Evolutionary conservation across 1,140 invertebrate species (phyloP).

Genomic region (Halesus radiatus): DNA sequence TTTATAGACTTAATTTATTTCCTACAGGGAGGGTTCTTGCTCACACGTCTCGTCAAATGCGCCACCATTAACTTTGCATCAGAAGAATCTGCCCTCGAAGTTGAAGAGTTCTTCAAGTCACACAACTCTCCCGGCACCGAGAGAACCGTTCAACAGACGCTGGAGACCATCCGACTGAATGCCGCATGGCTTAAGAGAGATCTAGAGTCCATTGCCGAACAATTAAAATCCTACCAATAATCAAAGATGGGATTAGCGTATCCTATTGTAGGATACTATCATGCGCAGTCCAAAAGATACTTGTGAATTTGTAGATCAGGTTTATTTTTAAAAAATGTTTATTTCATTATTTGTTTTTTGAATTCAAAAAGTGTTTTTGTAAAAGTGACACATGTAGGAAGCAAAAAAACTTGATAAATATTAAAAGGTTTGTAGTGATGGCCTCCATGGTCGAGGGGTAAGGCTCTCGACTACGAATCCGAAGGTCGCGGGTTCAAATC

Average conservation of each 20-base stretch:
- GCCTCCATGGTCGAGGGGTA: too few species aligned
- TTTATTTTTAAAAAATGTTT: too few species aligned
- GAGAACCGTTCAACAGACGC: conserved; percentile 86
- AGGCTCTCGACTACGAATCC: too few species aligned
- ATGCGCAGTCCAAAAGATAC: too few species aligned
- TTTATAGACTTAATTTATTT: background rate
- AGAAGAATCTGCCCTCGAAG: conserved; percentile 83
- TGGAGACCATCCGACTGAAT: conserved; percentile 93
- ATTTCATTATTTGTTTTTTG: too few species aligned
- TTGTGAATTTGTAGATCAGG: too few species aligned
- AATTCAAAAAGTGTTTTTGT: too few species aligned
- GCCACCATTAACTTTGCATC: conserved; percentile 90
- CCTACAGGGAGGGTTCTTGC: conserved; percentile 80
- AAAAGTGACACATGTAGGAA: too few species aligned
- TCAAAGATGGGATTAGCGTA: background rate
- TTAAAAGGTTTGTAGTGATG: too few species aligned
- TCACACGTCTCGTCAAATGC: conserved; percentile 86
- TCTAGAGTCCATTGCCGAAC: conserved; percentile 73
- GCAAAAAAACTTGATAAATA: too few species aligned
- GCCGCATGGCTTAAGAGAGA: conserved; percentile 88
- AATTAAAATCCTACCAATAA: conserved; percentile 68
- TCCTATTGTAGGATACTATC: background rate
- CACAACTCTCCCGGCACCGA: conserved; percentile 86
- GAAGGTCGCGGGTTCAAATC: too few species aligned
- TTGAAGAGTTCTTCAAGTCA: conserved; percentile 87